These are phyloP conservation scores for Cryptosula pallasiana DNA, from an alignment of 2,888 invertebrate species.

Conservation along the genomic window DNA sequence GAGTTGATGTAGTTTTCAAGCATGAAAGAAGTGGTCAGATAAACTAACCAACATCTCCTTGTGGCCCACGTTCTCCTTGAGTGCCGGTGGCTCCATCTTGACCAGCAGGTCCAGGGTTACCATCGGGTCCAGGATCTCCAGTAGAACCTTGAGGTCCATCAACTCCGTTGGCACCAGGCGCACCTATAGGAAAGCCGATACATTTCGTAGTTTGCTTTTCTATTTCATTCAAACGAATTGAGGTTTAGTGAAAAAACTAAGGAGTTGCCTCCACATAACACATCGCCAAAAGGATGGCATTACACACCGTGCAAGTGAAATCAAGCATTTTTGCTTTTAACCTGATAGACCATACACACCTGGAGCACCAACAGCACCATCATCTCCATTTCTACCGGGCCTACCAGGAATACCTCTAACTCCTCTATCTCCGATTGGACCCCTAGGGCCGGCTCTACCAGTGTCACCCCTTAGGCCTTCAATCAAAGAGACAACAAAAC, in stretches of 20 bases:
- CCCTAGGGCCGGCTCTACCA: slow-evolving; percentile 25
- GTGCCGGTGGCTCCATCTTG: slow-evolving; percentile 22
- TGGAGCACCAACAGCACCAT: slow-evolving; percentile 25
- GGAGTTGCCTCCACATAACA: too few relatives aligned
- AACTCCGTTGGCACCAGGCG: background rate
- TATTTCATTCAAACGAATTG: too few relatives aligned
- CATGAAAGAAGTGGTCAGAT: background rate
- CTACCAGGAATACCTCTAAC: slow-evolving; percentile 27
- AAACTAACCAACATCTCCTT: background rate
- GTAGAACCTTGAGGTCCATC: slow-evolving; percentile 24
- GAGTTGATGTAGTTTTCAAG: too few relatives aligned
- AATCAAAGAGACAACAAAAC: too few relatives aligned
- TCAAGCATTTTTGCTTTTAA: too few relatives aligned
- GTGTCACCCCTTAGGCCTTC: background rate
- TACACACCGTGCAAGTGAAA: too few relatives aligned
- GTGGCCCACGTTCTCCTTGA: slow-evolving; percentile 21
- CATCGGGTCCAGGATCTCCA: slow-evolving; percentile 26
- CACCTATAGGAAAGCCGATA: too few relatives aligned
- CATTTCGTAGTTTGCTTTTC: too few relatives aligned
- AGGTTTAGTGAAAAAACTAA: too few relatives aligned
- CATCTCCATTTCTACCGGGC: slow-evolving; percentile 25
- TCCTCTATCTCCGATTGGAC: slow-evolving; percentile 26
- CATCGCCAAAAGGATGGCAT: too few relatives aligned
- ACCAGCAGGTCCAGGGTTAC: slow-evolving; percentile 26
- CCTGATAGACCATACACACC: background rate